phyloP scores from a whole-genome alignment of 2,888 invertebrate genomes.

The Lypha dubia region DNA sequence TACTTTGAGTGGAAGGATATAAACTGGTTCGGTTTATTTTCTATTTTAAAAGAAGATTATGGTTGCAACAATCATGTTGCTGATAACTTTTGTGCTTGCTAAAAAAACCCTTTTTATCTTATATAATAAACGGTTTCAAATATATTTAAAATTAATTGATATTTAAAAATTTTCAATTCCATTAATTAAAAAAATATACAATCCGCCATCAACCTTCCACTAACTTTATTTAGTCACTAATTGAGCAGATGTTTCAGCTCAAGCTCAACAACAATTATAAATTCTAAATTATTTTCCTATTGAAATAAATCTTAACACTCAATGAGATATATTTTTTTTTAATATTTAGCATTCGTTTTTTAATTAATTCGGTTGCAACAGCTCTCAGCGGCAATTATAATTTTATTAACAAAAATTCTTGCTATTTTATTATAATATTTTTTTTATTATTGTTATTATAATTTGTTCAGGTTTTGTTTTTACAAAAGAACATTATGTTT shows the following conservation, averaged over 20 bases:
- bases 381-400: background rate
- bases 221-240: background rate
- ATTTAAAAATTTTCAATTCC: background rate
- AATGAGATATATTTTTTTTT: background rate
- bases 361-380: background rate
- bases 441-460: background rate
- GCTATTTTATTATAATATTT: background rate
- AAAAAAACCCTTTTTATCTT: too few relatives aligned
- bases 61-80: too few relatives aligned
- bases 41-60: too few relatives aligned
- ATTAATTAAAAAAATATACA: background rate
- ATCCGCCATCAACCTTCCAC: background rate
- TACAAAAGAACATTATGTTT: background rate
- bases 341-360: background rate
- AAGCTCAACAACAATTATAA: background rate
- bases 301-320: background rate
- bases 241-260: background rate
- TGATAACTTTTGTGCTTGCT: too few relatives aligned
- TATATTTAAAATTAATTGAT: background rate
- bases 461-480: constrained; percentile 5
- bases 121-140: too few relatives aligned
- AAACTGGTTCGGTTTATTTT: too few relatives aligned
- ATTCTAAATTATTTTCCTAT: background rate
- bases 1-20: too few relatives aligned
- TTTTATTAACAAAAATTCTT: background rate